phyloP scores from a whole-genome alignment of 2,113 vertebrate genomes.

The Dicrurus megarhynchus region DNA sequence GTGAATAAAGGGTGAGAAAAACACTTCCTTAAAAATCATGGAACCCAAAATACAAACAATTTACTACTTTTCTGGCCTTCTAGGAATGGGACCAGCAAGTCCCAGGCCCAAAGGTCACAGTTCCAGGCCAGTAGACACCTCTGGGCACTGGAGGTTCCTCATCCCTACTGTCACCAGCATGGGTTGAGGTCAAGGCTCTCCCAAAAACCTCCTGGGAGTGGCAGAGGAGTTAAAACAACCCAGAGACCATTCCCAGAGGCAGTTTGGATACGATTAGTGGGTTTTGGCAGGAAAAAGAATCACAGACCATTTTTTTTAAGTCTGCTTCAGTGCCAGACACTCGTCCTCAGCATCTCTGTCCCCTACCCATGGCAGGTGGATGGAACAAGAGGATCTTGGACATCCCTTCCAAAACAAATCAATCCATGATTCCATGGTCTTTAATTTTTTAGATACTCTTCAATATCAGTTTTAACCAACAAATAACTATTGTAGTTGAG shows the following conservation, averaged over 20 bases:
- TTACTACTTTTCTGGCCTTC: neutral
- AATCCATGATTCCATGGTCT: neutral
- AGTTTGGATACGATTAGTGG: neutral
- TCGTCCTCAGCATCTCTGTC: neutral
- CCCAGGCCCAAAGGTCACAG: neutral
- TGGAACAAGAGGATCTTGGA: neutral
- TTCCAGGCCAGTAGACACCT: neutral
- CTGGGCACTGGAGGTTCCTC: neutral
- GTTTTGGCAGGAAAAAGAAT: neutral
- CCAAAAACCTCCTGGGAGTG: neutral
- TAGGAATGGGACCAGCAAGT: neutral
- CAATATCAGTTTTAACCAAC: neutral
- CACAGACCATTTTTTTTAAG: neutral
- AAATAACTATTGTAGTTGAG: neutral
- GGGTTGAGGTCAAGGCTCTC: neutral
- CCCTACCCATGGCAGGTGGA: too few species aligned
- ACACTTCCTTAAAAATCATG: neutral
- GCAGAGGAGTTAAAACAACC: neutral
- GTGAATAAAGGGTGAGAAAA: neutral
- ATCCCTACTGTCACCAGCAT: neutral
- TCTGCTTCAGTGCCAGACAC: neutral
- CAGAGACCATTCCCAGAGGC: neutral
- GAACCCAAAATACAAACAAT: neutral
- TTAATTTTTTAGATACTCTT: neutral
- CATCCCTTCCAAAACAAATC: neutral